phyloP scores from a whole-genome alignment of 2,113 vertebrate genomes.

The Callionymus lyra region DNA sequence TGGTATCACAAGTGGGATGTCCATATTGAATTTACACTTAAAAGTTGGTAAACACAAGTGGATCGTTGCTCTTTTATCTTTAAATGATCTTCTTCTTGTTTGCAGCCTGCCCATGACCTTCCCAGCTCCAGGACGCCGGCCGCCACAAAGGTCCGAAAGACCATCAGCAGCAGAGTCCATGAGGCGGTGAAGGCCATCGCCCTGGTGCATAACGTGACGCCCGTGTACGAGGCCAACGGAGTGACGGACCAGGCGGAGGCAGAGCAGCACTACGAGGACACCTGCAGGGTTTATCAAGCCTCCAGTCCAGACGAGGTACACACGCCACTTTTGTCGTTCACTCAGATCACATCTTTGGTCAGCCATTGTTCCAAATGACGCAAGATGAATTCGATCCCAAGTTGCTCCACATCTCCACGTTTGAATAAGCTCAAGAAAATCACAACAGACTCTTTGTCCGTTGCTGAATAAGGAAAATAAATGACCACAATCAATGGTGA shows the following conservation, averaged over 20 bases:
- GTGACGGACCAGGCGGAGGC: constrained; percentile 94
- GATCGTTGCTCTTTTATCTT: background rate
- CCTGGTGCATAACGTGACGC: constrained; percentile 92
- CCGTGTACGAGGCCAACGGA: constrained; percentile 87
- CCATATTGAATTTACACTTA: no score
- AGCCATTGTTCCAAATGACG: no score
- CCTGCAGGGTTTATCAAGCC: constrained; percentile 92
- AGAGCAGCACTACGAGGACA: constrained; percentile 90
- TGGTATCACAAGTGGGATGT: no score
- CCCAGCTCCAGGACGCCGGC: constrained; percentile 74
- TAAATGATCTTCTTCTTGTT: background rate
- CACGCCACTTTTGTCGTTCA: background rate
- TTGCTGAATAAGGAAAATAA: no score
- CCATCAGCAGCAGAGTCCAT: constrained; percentile 89
- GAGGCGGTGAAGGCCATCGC: constrained; percentile 95
- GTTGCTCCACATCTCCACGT: no score
- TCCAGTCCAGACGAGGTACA: constrained; percentile 93
- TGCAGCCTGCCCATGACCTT: constrained; percentile 78
- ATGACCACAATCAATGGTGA: no score
- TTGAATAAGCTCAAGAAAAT: no score
- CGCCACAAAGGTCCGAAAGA: constrained; percentile 91
- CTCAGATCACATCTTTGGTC: no score
- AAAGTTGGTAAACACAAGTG: no score
- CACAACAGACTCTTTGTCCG: no score
- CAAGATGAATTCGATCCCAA: no score